phyloP scores from a whole-genome alignment of 1,140 invertebrate species.

The Panagrolaimus sp. region DNA sequence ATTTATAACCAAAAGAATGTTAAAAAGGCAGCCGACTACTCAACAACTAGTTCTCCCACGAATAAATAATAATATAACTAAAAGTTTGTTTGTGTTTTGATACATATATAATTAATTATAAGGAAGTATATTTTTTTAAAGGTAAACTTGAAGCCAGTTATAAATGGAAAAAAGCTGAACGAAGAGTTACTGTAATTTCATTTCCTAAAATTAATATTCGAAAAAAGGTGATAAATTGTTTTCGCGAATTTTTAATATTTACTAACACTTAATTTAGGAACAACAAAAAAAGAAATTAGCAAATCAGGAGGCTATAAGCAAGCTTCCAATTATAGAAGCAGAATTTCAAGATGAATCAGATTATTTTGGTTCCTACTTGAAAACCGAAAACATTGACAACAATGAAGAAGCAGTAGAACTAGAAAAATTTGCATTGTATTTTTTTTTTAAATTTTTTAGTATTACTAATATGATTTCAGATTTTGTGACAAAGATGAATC shows the following conservation, averaged over 20 bases:
- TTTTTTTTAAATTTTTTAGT: too few species aligned
- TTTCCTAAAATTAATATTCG: constrained; percentile 1
- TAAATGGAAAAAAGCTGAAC: constrained; percentile 7
- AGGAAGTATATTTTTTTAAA: constrained; percentile 1
- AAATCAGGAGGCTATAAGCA: background rate
- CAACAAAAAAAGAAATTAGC: constrained; percentile 6
- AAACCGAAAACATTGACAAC: background rate
- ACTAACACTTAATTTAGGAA: background rate
- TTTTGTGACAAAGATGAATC: too few species aligned
- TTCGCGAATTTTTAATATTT: background rate
- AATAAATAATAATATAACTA: too few species aligned
- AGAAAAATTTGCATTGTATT: too few species aligned
- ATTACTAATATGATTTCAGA: too few species aligned
- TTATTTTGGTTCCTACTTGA: background rate
- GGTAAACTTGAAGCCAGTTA: background rate
- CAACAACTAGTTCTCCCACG: too few species aligned
- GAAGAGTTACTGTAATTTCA: constrained; percentile 6
- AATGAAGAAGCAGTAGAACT: too few species aligned
- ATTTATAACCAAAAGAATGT: too few species aligned
- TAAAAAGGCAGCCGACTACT: too few species aligned
- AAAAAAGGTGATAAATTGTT: background rate
- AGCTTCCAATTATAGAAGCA: background rate
- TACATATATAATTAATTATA: background rate
- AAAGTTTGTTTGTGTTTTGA: too few species aligned
- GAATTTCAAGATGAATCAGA: background rate